Base-by-base conservation (phyloP, 2,113 vertebrate species). In the Gymnobelideus leadbeateri region DNA sequence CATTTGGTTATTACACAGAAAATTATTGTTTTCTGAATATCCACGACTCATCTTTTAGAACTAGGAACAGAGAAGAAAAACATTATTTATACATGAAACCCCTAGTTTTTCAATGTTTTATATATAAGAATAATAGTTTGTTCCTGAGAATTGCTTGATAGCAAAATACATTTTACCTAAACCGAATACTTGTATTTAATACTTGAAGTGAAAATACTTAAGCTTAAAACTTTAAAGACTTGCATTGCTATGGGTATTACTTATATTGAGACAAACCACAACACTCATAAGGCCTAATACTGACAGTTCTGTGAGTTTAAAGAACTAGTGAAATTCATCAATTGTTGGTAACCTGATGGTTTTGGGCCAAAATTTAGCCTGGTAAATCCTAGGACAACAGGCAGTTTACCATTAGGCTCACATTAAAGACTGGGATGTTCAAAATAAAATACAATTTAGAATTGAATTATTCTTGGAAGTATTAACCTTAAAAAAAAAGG, bases 11-110 rank as follows among this genome's bases (percentile, higher is more conserved):
- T 99, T 99, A 50, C 99, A 99, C 0, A 99, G 99, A 51, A 99
- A 99, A 98, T 99, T 99, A 98, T 99, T 99, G 98, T 99, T 99
- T 98, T 99, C 99, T 51, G 99, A 99, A 98, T 99, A 99, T 96
- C 99, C 99, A 94, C 98, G 99, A 98, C 99, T 99, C 99, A 99
- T 99, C 97, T 98, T 99, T 97, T 95, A 93, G 94, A 98, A 90
- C 96, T 98, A 96, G 47, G 92, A 93, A 96, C 57, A 97, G 26
- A 95, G 94, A 95, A 91, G 89, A 97, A 96, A 97, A 94, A 0
- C 0, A 93, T 55, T 93, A 97, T 25, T 97, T 92, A 91, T 21
- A 94, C 28, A 8, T 94, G 77, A 97, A 93, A 97, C 37, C 11
- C 57, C 91, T 61, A 92, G 28, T 94, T 93, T 94, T 68, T 91